Base-by-base conservation (phyloP, 2,888 invertebrate genomes). In the Timema cristinae region DNA sequence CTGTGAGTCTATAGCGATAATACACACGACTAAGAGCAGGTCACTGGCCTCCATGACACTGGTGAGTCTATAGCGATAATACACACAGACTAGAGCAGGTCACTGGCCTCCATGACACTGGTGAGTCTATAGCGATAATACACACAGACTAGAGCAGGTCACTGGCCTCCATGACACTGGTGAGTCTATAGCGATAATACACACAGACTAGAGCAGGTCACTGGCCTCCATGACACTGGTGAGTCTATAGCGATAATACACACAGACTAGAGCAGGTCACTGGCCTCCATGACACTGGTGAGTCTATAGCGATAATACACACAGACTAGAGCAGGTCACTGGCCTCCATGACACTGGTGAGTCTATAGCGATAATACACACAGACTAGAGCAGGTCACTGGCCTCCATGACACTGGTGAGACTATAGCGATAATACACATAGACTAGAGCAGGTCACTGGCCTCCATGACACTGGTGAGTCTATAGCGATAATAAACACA, bases 281-380 rank as follows among this genome's bases (percentile, higher is more conserved):
- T 95, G 78, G 90, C 93, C 63, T 77, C 90, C 85, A 85, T 88
- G 87, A 82, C 85, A 78, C 79, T 87, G 84, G 85, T 86, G n/a
- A n/a, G n/a, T n/a, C n/a, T n/a, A n/a, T n/a, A n/a, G n/a, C n/a
- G n/a, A n/a, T n/a, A n/a, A n/a, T n/a, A n/a, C n/a, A n/a, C 79
- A 90, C 92, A 71, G 87, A 88, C 75, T 91, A 91, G 79, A 89
- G 92, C 11, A 87, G 95, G 71, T 91, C 92, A 76, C 86, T 95
- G 78, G 90, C 93, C 63, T 77, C 90, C 85, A 85, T 88, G 87
- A 82, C 85, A 78, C 79, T 87, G 84, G 85, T 86, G n/a, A n/a
- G n/a, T n/a, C n/a, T n/a, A n/a, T n/a, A n/a, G n/a, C n/a, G n/a
- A n/a, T n/a, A n/a, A n/a, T n/a, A n/a, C n/a, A n/a, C 79, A 90